Evolutionary conservation across 2,113 vertebrate genomes (phyloP).

Genomic region (Gasterosteus nipponicus): DNA sequence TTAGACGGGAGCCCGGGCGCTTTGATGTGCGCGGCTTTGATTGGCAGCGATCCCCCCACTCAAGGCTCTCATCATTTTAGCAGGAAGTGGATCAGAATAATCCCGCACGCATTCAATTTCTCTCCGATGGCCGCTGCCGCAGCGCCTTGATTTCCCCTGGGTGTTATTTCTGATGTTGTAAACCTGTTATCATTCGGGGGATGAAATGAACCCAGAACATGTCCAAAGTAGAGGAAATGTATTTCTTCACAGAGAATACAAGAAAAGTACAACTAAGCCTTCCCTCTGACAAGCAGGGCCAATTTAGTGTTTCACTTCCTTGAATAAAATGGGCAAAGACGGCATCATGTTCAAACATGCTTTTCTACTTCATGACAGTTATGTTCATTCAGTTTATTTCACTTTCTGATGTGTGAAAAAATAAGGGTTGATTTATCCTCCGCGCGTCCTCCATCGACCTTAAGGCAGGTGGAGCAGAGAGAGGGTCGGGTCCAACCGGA

Average conservation of each 20-base stretch:
- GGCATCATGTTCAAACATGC: conserved; percentile 37
- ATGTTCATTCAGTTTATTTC: conserved; percentile 55
- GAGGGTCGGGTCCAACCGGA: not conserved
- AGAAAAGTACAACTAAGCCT: conserved; percentile 13
- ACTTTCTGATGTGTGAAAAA: conserved; percentile 58
- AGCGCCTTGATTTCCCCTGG: conserved; percentile 68
- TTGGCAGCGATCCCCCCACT: conserved; percentile 60
- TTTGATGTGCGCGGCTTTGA: conserved; percentile 52
- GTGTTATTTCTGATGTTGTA: conserved; percentile 69
- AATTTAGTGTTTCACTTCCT: conserved; percentile 31
- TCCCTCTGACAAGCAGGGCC: conserved; percentile 9
- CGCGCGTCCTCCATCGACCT: conserved; percentile 23
- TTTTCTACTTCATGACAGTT: conserved; percentile 61
- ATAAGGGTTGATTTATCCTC: conserved; percentile 12
- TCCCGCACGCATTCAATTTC: conserved; percentile 57
- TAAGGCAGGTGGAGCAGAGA: conserved; percentile 6
- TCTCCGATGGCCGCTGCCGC: conserved; percentile 54
- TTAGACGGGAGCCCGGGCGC: conserved; percentile 32
- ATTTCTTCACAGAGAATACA: conserved; percentile 36
- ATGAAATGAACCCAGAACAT: conserved; percentile 54
- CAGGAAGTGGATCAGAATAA: conserved; percentile 73
- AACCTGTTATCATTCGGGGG: conserved; percentile 71
- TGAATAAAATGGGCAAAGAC: conserved; percentile 41
- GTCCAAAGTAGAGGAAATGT: conserved; percentile 35
- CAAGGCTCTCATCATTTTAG: conserved; percentile 68